Evolutionary conservation across 1,140 invertebrate genomes (phyloP), one percentile per base, ranked within the genome.

Genomic region (Apis dorsata): DNA sequence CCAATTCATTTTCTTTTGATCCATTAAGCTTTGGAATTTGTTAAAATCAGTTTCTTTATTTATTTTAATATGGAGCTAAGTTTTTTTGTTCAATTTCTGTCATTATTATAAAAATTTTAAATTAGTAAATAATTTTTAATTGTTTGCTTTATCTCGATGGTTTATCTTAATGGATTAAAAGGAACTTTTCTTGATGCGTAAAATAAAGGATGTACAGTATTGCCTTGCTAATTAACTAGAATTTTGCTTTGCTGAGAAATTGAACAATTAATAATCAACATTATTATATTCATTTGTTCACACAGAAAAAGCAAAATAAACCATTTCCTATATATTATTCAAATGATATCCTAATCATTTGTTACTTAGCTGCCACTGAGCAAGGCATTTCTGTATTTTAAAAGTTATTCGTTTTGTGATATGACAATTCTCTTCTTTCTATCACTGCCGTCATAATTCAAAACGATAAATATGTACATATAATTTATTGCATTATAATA

Each of bases 401-500:
- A 44, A 73, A 72, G 15, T 28, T 10, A 57, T 21, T 70, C 60
- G 55, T 86, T 68, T 62, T 19, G 51, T 12, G 55, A 59, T 86
- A n/a, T 28, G 28, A 83, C 28, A 15, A 74, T 55, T 71, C 5
- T n/a, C 63, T 21, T 77, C 60, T 68, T 21, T 77, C 60, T 53
- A 59, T 9, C 11, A 53, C 11, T 73, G 19, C 53, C 55, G 44
- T 63, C 71, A 53, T 77, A 68, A 70, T 87, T 13, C 28, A n/a
- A 80, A 74, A 70, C 63, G 57, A 70, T 62, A 73, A 81, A 63
- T 51, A 15, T 80, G 74, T 88, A 85, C 60, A 86, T 79, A 87
- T 87, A 88, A 88, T 88, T 88, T 88, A 87, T 87, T 87, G 19
- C 28, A 28, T 17, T 28, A 28, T 28, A 24, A 8, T 28, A 13